Evolutionary conservation across 2,888 invertebrate species (phyloP).

Genomic region (Cheiracanthium punctorium): DNA sequence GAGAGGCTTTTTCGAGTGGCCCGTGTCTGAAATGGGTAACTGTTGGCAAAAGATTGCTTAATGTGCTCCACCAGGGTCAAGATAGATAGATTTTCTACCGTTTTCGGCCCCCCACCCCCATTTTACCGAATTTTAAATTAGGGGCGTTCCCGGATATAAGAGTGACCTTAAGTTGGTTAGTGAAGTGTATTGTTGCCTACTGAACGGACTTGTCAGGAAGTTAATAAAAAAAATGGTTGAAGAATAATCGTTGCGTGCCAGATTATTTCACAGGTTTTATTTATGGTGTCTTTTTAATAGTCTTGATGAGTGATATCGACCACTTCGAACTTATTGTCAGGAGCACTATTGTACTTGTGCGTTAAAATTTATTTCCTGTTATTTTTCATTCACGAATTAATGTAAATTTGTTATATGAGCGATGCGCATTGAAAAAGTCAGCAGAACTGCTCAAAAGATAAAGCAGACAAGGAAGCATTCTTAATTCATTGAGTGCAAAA

Average conservation of each 20-base stretch:
- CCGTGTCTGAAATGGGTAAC: background rate
- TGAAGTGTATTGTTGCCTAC: background rate
- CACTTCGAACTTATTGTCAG: background rate
- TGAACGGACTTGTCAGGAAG: conserved; percentile 5
- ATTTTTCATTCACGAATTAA: too few species aligned
- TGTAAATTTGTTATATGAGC: too few species aligned
- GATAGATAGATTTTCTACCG: background rate
- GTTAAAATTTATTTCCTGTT: too few species aligned
- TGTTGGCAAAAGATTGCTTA: conserved; percentile 7
- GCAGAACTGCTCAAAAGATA: too few species aligned
- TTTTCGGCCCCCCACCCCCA: background rate
- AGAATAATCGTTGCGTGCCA: background rate
- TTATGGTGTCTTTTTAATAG: conserved; percentile 6
- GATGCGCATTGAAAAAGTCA: too few species aligned
- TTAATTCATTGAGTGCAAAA: too few species aligned
- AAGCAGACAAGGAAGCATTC: too few species aligned
- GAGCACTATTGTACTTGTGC: too few species aligned
- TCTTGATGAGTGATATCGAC: background rate
- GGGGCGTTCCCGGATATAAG: conserved; percentile 47
- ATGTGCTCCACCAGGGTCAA: conserved; percentile 5
- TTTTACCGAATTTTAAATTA: conserved; percentile 4
- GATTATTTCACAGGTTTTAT: background rate
- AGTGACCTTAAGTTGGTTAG: conserved; percentile 26
- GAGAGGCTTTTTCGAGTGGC: background rate
- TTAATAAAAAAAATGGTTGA: background rate